Evolutionary conservation across 2,888 invertebrate genomes (phyloP), one percentile per base, ranked within the genome.

Genomic region (Drosophila koepferae): DNA sequence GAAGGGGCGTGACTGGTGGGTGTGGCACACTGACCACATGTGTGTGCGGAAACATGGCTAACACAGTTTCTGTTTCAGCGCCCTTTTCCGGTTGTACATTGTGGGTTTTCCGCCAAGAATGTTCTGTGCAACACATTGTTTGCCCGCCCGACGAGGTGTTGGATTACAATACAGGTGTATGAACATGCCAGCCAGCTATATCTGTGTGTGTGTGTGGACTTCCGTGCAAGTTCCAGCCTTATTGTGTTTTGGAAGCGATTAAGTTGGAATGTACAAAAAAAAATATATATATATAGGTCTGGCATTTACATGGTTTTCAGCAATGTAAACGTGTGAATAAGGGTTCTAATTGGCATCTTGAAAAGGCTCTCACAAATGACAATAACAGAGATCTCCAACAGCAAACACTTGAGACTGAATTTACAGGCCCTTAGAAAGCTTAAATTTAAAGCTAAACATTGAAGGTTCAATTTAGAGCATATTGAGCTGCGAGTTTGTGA

Each of bases 91-190:
- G 10, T 5, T 40, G 81, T 67, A 77, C 80, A 80, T 77, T 77
- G 86, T 74, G 74, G 87, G 84, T 49, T 84, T 84, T 89, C 84
- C 74, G 75, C 59, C 31, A 80, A 77, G 74, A 75, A 77, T 88
- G 82, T 67, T 55, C 58, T 44, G 44, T 44, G 74, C 61, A 81
- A 51, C 71, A 79, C 64, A 80, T 74, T 74, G 86, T 81, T 78
- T 74, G 73, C 44, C 67, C 63, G 48, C 54, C 63, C 20, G 34
- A 12, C 16, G 31, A 18, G 36, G 51, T 40, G 18, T 46, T 34
- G 18, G 48, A 46, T 20, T 36, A 46, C 40, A 48, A 16, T 43
- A 55, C 34, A 60, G 44, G 14, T 53, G 23, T 34, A 10, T 28
- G 23, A 41, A n/a, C 28, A 36, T 48, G 36, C 5, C 18, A 28